Percentiles rank a stretch among this genome's conserved stretches.
Conservation (phyloP, 2,888 invertebrate genomes). For the Watsonalla cultraria region DNA sequence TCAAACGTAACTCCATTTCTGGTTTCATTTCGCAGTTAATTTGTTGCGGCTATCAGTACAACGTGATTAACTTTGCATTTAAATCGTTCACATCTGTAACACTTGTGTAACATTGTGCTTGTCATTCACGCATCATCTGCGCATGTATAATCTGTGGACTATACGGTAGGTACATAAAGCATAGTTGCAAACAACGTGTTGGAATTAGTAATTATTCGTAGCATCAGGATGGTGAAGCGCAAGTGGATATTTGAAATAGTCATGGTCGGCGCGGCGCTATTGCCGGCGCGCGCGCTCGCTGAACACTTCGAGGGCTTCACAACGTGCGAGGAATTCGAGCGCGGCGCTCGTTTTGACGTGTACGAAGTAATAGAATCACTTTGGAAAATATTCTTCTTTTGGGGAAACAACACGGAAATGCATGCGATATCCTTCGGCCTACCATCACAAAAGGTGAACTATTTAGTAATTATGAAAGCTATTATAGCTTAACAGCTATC, state of each 20-base stretch:
- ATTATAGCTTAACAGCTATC: no score
- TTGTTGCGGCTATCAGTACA: background rate
- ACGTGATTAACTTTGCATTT: background rate
- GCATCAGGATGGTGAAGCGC: constrained; percentile 51
- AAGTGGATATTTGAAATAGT: constrained; percentile 47
- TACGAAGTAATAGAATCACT: constrained; percentile 45
- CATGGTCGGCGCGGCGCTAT: constrained; percentile 29
- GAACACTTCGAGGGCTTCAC: constrained; percentile 27
- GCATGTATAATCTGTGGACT: constrained; percentile 35
- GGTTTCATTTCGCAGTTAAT: background rate
- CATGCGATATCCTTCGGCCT: constrained; percentile 52
- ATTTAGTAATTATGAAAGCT: no score
- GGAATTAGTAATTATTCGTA: constrained; percentile 40
- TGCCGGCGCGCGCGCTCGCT: constrained; percentile 10
- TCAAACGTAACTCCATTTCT: background rate
- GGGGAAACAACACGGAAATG: constrained; percentile 51
- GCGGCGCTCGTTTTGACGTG: constrained; percentile 47
- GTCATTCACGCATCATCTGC: constrained; percentile 7
- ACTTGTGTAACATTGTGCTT: background rate
- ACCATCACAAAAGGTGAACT: constrained; percentile 44
- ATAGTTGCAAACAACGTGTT: constrained; percentile 34
- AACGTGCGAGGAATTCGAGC: constrained; percentile 61
- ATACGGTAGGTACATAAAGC: constrained; percentile 34
- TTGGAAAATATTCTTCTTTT: constrained; percentile 66
- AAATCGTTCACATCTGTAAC: background rate